Evolutionary conservation across 2,113 vertebrate genomes (phyloP), one percentile per base, ranked within the genome.

Genomic region (Telmatochromis sp.): DNA sequence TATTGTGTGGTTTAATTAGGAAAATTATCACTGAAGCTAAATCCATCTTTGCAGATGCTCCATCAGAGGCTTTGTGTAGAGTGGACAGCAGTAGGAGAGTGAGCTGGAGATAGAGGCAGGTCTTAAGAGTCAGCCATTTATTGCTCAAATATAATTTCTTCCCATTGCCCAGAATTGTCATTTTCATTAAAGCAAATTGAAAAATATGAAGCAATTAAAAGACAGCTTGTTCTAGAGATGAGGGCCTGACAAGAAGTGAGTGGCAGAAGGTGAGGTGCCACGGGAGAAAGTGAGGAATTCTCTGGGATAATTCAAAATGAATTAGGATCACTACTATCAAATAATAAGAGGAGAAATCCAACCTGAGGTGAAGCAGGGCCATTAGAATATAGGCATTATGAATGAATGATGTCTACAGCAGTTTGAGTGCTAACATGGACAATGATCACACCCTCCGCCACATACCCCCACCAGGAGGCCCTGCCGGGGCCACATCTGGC

Each of bases 1-100:
- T 96, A 94, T 93, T 95, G 86, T 93, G 91, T 88, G 87, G 91
- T 95, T 95, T 95, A 96, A 96, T 96, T 96, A 96, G 84, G 86
- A 94, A 94, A 94, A 94, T 94, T 93, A 90, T 95, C 92, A 94
- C 86, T 90, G 88, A 94, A 86, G 94, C 84, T 94, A 92, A 95
- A 94, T 93, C 90, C 93, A 89, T 95, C 93, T 90, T 93, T 92
- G 89, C 94, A 95, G 91, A 94, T 95, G 90, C 84, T 92, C 85
- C 86, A 86, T 78, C 80, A 33, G 79, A 82, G 82, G 54, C 80
- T 92, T 89, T 89, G 80, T 49, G 73, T 70, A 81, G 55, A 65
- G 37, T 47, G 31, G 73, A 31, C 58, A 60, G 33, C 37, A 23
- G 81, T 31, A 9, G 11, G 14, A 14, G 14, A 26, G 55, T 33